Conservation (phyloP, 1,140 invertebrate genomes). For the Octopus bimaculoides region DNA sequence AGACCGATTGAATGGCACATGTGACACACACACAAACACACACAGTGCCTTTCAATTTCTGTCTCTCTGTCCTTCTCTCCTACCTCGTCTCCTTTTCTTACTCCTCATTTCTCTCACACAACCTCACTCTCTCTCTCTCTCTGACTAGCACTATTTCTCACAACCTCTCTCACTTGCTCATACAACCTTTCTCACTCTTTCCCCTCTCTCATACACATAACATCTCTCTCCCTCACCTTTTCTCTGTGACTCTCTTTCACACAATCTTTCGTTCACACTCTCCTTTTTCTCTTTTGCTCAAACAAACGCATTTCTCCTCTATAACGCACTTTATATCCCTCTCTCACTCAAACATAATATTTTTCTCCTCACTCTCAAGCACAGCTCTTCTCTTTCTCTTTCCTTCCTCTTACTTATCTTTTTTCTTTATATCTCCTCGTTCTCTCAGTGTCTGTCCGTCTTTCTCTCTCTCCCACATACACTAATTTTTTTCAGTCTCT, state of each 20-base stretch:
- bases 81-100: background rate
- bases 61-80: background rate
- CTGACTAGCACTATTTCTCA: background rate
- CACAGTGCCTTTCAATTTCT: background rate
- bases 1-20: background rate
- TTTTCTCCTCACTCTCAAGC: background rate
- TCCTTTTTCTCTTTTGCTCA: background rate
- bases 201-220: background rate
- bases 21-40: background rate
- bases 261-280: background rate
- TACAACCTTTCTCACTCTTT: background rate
- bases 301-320: background rate
- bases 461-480: background rate
- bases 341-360: background rate
- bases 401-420: background rate
- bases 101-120: background rate
- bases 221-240: background rate
- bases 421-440: background rate
- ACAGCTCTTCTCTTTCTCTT: background rate
- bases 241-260: background rate
- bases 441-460: background rate
- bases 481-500: background rate
- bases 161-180: background rate
- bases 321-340: background rate
- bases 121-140: background rate